phyloP scores from a whole-genome alignment of 2,888 invertebrate genomes.

The Eristalis tenax region DNA sequence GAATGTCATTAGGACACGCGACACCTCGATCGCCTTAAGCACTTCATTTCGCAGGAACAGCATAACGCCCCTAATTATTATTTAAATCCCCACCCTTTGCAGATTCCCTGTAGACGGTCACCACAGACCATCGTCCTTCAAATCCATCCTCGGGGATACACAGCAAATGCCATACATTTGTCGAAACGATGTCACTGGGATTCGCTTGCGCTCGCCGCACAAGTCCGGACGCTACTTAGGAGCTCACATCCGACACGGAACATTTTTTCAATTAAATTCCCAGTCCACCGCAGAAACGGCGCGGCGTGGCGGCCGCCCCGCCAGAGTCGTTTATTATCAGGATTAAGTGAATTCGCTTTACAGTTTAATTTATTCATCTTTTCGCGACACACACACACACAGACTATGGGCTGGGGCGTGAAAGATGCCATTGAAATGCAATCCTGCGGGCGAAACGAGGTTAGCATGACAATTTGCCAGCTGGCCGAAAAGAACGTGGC shows the following conservation, averaged over 20 bases:
- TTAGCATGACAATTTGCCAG: slow-evolving; percentile 50
- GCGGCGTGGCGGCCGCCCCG: neutral
- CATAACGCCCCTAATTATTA: neutral
- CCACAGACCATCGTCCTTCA: neutral
- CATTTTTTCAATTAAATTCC: slow-evolving; percentile 41
- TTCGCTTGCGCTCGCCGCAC: slow-evolving; percentile 6
- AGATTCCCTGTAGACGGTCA: neutral
- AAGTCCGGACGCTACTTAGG: slow-evolving; percentile 35
- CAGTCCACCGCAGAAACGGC: neutral
- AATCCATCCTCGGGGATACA: neutral
- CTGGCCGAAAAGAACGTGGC: neutral
- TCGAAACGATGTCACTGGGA: slow-evolving; percentile 5
- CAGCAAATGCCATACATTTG: neutral
- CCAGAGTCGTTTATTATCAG: slow-evolving; percentile 38
- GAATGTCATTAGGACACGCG: neutral
- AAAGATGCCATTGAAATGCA: slow-evolving; percentile 2
- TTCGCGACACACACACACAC: neutral
- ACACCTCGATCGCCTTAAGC: neutral
- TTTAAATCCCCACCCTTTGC: neutral
- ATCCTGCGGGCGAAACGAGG: slow-evolving; percentile 30
- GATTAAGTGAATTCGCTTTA: slow-evolving; percentile 40
- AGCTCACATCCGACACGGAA: slow-evolving; percentile 43
- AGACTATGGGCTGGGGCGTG: neutral
- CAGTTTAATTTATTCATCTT: slow-evolving; percentile 51
- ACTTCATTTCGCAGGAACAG: neutral